Percentiles rank a stretch among this genome's conserved stretches.
Conservation (phyloP, 2,113 vertebrate species). For the Pitta sordida region DNA sequence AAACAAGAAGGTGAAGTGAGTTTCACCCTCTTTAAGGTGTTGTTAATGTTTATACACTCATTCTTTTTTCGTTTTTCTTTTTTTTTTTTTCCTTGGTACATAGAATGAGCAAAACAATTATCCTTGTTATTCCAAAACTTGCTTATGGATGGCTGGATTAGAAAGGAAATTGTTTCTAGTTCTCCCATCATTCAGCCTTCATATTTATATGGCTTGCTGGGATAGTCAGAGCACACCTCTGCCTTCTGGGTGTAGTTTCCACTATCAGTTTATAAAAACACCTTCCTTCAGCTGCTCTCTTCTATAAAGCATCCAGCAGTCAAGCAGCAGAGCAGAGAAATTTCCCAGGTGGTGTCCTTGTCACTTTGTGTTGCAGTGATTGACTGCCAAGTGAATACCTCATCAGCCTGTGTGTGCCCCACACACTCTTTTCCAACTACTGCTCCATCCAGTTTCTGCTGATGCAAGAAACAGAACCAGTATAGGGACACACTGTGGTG, state of each 20-base stretch:
- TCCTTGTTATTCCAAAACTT: background rate
- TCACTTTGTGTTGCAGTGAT: background rate
- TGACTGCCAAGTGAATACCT: background rate
- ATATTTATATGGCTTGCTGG: background rate
- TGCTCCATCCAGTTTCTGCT: background rate
- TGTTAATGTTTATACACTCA: background rate
- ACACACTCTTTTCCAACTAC: background rate
- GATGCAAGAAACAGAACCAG: background rate
- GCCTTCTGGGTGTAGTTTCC: background rate
- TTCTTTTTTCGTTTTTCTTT: background rate
- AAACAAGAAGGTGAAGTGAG: background rate
- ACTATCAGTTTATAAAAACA: background rate
- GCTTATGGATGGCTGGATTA: background rate
- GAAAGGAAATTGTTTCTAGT: background rate
- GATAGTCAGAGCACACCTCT: background rate
- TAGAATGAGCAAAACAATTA: background rate
- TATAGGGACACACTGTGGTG: background rate
- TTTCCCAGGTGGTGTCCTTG: conserved; percentile 16
- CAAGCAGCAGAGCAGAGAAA: background rate
- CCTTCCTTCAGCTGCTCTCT: background rate
- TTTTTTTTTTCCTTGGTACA: too few species aligned
- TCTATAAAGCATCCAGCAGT: background rate
- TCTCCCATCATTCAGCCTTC: background rate
- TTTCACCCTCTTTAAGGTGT: background rate
- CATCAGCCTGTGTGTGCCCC: background rate